Percentiles rank a stretch among this genome's conserved stretches.
These are phyloP conservation scores for Luperina nickerlii DNA, from an alignment of 2,888 invertebrate species.

Conservation along the genomic window DNA sequence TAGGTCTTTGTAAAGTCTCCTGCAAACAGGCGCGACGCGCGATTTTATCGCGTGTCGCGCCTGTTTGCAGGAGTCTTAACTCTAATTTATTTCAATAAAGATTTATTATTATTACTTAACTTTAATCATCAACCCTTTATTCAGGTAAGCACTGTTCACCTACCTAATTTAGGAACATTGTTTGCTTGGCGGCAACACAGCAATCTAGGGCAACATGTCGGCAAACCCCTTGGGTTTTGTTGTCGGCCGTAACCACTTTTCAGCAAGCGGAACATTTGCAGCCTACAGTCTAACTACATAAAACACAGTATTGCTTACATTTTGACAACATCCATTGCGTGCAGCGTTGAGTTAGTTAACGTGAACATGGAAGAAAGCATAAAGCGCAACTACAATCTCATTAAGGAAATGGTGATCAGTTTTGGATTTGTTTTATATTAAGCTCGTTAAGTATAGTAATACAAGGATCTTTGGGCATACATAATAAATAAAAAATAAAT, in stretches of 20 bases:
- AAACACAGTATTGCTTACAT: no score
- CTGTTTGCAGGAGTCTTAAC: no score
- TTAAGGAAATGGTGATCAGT: not conserved
- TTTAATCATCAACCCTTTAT: not conserved
- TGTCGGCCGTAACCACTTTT: slow-evolving; percentile 2
- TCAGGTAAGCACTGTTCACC: not conserved
- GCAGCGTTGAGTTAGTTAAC: not conserved
- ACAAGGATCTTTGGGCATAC: not conserved
- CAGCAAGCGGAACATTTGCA: slow-evolving; percentile 8
- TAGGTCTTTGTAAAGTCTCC: no score
- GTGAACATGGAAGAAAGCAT: not conserved
- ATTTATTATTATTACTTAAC: not conserved
- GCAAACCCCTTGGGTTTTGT: slow-evolving; percentile 10
- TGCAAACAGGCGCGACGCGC: no score
- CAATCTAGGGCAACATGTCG: slow-evolving; percentile 19
- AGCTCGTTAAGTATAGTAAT: not conserved
- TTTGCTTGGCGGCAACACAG: not conserved
- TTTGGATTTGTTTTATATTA: not conserved
- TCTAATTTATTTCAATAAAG: no score
- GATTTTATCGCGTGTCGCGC: no score
- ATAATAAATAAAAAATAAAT: no score
- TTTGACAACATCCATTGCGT: not conserved
- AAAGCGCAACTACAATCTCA: not conserved
- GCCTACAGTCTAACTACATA: not conserved
- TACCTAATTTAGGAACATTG: not conserved